These are phyloP conservation scores for Heteromyza rotundicornis DNA, from an alignment of 2,888 invertebrate genomes.

Conservation along the genomic window DNA sequence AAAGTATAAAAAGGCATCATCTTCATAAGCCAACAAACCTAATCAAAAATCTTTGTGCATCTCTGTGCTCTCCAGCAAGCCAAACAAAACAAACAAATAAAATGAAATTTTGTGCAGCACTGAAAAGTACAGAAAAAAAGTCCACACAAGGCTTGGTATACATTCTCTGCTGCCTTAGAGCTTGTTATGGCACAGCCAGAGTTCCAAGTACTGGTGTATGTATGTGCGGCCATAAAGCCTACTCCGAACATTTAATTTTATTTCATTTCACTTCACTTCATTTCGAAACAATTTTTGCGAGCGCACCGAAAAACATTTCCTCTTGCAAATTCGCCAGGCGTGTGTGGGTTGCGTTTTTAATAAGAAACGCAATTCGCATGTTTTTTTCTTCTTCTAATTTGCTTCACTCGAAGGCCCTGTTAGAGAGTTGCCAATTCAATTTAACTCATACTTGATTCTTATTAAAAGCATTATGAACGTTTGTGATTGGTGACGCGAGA, in stretches of 20 bases:
- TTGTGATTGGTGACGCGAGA: neutral
- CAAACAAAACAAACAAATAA: too few species aligned
- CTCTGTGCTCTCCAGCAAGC: too few species aligned
- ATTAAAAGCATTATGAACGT: too few species aligned
- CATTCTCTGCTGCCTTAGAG: neutral
- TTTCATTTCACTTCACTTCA: too few species aligned
- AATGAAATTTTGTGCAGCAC: too few species aligned
- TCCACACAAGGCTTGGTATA: neutral
- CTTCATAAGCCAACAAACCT: neutral
- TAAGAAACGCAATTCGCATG: neutral
- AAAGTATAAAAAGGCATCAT: neutral
- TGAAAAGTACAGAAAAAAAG: neutral
- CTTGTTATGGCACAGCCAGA: too few species aligned
- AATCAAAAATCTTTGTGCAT: neutral
- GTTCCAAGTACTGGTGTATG: too few species aligned
- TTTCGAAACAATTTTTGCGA: neutral
- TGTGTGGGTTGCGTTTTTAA: conserved; percentile 5
- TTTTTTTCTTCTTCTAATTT: neutral
- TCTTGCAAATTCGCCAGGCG: neutral
- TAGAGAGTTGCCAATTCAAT: conserved; percentile 5
- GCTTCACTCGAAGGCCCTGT: neutral
- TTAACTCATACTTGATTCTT: neutral
- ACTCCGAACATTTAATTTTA: too few species aligned
- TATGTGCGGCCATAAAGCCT: neutral
- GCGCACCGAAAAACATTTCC: neutral